Evolutionary conservation across 2,888 invertebrate species (phyloP), one percentile per base, ranked within the genome.

Genomic region (Drosophila merina): DNA sequence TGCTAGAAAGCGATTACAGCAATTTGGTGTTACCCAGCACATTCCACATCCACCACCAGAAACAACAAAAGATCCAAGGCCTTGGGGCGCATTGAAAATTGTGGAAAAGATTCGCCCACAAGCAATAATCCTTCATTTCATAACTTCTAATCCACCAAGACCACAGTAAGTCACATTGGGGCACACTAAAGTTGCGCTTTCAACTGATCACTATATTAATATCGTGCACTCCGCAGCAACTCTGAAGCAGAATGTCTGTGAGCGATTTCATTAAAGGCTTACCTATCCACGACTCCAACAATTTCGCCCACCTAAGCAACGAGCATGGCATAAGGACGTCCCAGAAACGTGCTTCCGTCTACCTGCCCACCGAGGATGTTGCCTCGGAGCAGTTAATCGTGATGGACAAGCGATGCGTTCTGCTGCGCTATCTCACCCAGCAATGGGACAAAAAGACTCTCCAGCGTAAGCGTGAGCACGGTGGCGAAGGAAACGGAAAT

Each of bases 341-440:
- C 84, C 94, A 96, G 33, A 97, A 97, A 92, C 94, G 96, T 89
- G 97, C 97, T 49, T 96, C 97, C 25, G 96, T 98, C 63, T 98
- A 98, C 92, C 94, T 98, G 76, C 97, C 97, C 48, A 98, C 98
- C 44, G 95, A 96, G 90, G 84, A 84, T 40, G 71, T 57, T 14
- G 97, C 98, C 76, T 96, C 97, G 54, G 97, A 98, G 92, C 98
- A 98, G 96, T 97, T 98, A 84, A 98, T 98, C 90, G 98, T 98
- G 45, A 97, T 98, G 89, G 98, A 98, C 92, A 98, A 97, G 92
- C 97, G 97, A 50, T 98, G 97, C 90, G 98, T 98, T 88, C 93
- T 98, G 66, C 92, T 98, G 88, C 95, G 98, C 92, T 98, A 97
- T 92, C 94, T 98, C 75, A 98, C 98, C 87, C 97, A 98, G 88